Conservation (phyloP, 2,797 vertebrate species). For the Nyctalus aviator region DNA sequence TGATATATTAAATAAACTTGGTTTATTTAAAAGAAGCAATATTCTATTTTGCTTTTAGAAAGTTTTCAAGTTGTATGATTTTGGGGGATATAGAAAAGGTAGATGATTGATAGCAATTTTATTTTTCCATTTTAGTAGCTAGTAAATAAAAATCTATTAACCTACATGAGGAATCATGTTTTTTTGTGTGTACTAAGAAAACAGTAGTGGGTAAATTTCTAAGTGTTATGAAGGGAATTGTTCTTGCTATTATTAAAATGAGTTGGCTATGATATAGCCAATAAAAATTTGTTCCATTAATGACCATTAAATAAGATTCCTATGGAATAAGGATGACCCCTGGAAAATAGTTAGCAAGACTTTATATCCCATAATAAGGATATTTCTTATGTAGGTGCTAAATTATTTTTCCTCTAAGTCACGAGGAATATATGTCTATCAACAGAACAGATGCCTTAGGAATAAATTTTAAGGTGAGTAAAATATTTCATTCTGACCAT, state of each 20-base stretch:
- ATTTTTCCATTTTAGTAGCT: conserved; percentile 63
- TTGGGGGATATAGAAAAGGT: conserved; percentile 62
- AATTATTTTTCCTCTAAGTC: conserved; percentile 56
- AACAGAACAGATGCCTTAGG: conserved; percentile 71
- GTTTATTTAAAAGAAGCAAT: conserved; percentile 45
- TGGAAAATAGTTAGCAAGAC: conserved; percentile 39
- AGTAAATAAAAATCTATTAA: conserved; percentile 67
- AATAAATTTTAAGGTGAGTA: conserved; percentile 78
- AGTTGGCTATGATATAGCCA: background rate
- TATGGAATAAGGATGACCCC: conserved; percentile 63
- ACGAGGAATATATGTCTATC: conserved; percentile 62
- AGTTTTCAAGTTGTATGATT: conserved; percentile 61
- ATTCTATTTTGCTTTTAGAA: conserved; percentile 50
- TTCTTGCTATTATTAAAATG: conserved; percentile 63
- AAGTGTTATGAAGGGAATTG: background rate
- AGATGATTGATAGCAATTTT: conserved; percentile 59
- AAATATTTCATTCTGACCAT: conserved; percentile 77
- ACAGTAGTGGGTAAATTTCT: conserved; percentile 61
- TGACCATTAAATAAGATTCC: conserved; percentile 72
- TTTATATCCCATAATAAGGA: conserved; percentile 43
- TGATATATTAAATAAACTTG: conserved; percentile 54
- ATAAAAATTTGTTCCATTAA: conserved; percentile 70
- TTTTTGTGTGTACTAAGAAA: conserved; percentile 37
- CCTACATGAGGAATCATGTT: conserved; percentile 38
- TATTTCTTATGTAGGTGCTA: conserved; percentile 63